Evolutionary conservation across 1,140 invertebrate genomes (phyloP).

Genomic region (Brachionus angularis): DNA sequence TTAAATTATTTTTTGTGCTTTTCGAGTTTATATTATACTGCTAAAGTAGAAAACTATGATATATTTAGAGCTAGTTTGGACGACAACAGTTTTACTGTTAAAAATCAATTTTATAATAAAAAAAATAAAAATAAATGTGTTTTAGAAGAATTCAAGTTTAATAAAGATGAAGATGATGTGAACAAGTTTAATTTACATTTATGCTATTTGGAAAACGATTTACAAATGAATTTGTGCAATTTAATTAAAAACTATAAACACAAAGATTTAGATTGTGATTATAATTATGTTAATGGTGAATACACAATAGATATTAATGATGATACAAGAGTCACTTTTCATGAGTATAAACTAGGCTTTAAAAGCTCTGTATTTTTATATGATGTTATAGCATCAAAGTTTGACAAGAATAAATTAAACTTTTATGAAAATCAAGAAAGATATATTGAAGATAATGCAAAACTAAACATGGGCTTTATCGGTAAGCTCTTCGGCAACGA

Average conservation of each 20-base stretch:
- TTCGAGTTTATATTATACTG: constrained; percentile 20
- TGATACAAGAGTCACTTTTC: not conserved
- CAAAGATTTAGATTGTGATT: not conserved
- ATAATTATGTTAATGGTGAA: constrained; percentile 5
- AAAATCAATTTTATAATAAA: not conserved
- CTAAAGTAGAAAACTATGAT: constrained; percentile 4
- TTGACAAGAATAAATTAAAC: not conserved
- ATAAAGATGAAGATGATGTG: not conserved
- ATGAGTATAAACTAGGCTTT: not conserved
- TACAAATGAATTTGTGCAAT: too few relatives aligned
- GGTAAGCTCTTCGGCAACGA: not conserved
- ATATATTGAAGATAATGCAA: not conserved
- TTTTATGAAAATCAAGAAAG: not conserved
- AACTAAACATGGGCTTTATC: not conserved
- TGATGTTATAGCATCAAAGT: not conserved
- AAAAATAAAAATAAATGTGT: constrained; percentile 27
- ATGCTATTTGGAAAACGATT: not conserved
- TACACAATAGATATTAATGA: not conserved
- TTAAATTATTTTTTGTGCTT: constrained; percentile 36
- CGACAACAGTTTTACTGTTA: not conserved
- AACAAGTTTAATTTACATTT: not conserved
- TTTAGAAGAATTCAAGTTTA: not conserved
- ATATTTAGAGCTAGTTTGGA: not conserved
- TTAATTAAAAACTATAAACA: too few relatives aligned
- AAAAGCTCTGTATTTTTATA: not conserved